Percentiles rank a stretch among this genome's conserved stretches.
Conservation (phyloP, 2,888 invertebrate species). For the Abrostola tripartita region DNA sequence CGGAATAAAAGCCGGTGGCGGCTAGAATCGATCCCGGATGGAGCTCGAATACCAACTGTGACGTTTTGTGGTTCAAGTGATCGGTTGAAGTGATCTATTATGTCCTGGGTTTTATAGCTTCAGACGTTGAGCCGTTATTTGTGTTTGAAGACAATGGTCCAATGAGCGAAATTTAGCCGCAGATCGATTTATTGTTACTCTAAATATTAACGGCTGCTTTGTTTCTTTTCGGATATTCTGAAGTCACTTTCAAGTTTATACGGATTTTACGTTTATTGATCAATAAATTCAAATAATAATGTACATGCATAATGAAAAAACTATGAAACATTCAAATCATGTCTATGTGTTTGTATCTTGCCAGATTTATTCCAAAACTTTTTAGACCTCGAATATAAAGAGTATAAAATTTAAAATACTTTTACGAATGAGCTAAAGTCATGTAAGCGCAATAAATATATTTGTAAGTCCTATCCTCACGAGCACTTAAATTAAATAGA, state of each 20-base stretch:
- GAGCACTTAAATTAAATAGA: not conserved
- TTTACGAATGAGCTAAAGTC: no score
- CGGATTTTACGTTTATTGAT: no score
- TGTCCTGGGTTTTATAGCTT: slow-evolving; percentile 27
- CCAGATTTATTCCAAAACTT: no score
- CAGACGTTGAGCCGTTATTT: slow-evolving; percentile 34
- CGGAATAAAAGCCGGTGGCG: slow-evolving; percentile 73
- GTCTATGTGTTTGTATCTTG: no score
- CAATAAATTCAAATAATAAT: no score
- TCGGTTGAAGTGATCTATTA: slow-evolving; percentile 54
- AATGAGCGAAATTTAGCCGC: slow-evolving; percentile 1
- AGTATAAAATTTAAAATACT: no score
- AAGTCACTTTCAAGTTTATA: no score
- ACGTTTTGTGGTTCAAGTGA: slow-evolving; percentile 56
- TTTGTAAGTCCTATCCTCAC: not conserved
- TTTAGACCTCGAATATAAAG: no score
- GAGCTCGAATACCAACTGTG: slow-evolving; percentile 72
- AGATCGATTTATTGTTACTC: not conserved
- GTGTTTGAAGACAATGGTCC: slow-evolving; percentile 21
- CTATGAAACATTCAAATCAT: no score
- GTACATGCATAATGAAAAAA: no score
- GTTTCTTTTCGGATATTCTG: no score
- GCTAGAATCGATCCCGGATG: slow-evolving; percentile 76
- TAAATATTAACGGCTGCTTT: not conserved
- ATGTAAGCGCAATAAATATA: not conserved